Conservation (phyloP, 2,888 invertebrate species). For the Sthenelais limicola region DNA sequence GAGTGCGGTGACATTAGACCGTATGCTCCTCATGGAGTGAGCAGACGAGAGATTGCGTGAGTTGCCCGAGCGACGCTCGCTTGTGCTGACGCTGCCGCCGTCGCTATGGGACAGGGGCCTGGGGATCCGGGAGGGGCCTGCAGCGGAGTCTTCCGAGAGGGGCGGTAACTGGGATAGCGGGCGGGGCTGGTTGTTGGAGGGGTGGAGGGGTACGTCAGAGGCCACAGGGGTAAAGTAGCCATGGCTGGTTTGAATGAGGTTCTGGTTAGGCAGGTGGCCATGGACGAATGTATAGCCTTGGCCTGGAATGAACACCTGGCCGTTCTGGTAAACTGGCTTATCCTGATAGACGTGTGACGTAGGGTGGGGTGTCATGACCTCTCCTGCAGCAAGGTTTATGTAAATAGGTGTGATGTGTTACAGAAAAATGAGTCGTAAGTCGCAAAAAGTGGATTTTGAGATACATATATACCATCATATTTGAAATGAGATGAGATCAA, state of each 20-base stretch:
- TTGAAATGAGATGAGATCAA: too few species aligned
- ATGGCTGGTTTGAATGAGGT: background rate
- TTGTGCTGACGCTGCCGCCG: background rate
- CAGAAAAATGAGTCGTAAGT: too few species aligned
- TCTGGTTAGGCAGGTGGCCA: background rate
- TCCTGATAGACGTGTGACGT: constrained; percentile 19
- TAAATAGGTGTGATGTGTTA: too few species aligned
- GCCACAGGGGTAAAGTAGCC: background rate
- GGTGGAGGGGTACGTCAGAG: background rate
- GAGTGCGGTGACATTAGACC: background rate
- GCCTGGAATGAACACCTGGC: constrained; percentile 4
- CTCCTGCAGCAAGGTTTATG: too few species aligned
- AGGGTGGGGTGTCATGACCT: constrained; percentile 11
- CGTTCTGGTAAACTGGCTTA: background rate
- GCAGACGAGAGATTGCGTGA: background rate
- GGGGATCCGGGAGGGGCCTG: too few species aligned
- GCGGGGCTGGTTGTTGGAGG: background rate
- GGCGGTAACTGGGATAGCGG: background rate
- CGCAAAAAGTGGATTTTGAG: too few species aligned
- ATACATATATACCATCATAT: too few species aligned
- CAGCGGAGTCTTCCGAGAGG: background rate
- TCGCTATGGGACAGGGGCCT: background rate
- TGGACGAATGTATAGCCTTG: constrained; percentile 12
- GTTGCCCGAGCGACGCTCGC: background rate
- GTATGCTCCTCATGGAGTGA: constrained; percentile 4